A percentile compares a stretch with the other conserved stretches of the same genome.
These are phyloP conservation scores for Caenorhabditis remanei DNA, from an alignment of 1,140 invertebrate species.

Conservation along the genomic window DNA sequence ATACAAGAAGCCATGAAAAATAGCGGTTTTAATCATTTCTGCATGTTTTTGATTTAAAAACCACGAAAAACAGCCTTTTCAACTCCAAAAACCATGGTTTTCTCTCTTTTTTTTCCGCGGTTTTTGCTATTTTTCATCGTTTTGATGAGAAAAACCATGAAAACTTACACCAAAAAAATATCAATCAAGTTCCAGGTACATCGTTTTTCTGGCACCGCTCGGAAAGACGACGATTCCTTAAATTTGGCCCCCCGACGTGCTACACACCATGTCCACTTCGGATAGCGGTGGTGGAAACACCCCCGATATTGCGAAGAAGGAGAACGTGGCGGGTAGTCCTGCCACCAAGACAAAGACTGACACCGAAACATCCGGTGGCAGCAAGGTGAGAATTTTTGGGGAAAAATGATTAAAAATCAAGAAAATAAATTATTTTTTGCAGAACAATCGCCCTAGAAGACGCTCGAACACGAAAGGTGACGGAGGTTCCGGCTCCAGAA, in stretches of 20 bases:
- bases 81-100: too few species aligned
- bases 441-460: constrained; percentile 52
- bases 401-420: too few species aligned
- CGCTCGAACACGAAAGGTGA: constrained; percentile 52
- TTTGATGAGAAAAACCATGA: too few species aligned
- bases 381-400: background rate
- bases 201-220: background rate
- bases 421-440: too few species aligned
- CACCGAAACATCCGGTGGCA: constrained; percentile 38
- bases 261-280: constrained; percentile 48
- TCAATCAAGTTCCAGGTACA: background rate
- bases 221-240: background rate
- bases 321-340: constrained; percentile 51
- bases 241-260: constrained; percentile 29
- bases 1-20: too few species aligned
- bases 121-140: too few species aligned
- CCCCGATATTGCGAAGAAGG: constrained; percentile 51
- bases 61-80: too few species aligned
- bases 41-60: too few species aligned
- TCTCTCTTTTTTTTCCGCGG: too few species aligned
- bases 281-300: constrained; percentile 46
- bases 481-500: constrained; percentile 22
- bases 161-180: background rate
- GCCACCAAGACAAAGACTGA: constrained; percentile 45
- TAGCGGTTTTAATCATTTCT: too few species aligned